These are phyloP conservation scores for Liasis olivaceus DNA, from an alignment of 2,797 vertebrate species.

Conservation along the genomic window DNA sequence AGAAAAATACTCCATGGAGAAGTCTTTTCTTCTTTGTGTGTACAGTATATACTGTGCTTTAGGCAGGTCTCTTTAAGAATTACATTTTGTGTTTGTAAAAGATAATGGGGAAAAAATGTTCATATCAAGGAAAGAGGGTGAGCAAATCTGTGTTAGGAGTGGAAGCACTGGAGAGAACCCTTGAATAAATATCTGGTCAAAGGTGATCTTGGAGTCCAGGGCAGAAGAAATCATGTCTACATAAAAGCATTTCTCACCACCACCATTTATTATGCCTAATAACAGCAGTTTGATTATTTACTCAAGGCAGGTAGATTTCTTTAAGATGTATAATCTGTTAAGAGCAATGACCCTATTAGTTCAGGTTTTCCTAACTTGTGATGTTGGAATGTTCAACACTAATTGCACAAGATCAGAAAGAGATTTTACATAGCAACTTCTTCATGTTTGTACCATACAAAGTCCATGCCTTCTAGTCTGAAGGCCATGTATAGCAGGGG, in stretches of 20 bases:
- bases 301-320: not conserved
- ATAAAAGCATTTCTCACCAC: not conserved
- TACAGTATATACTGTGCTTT: not conserved
- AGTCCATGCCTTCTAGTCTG: constrained; percentile 7
- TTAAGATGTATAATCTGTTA: not conserved
- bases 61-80: not conserved
- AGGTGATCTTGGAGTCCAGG: not conserved
- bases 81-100: not conserved
- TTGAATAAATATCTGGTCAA: not conserved
- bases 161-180: not conserved
- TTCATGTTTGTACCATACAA: constrained; percentile 16
- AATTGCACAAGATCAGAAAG: constrained; percentile 16
- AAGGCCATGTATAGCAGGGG: constrained; percentile 22
- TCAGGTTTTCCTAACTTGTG: constrained; percentile 4
- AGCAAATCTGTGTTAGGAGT: not conserved
- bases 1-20: not conserved
- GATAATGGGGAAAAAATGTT: not conserved
- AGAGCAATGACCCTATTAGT: not conserved
- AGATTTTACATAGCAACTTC: constrained; percentile 20
- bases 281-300: not conserved
- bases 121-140: not conserved
- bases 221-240: not conserved
- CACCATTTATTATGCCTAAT: not conserved
- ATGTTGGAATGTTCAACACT: constrained; percentile 9
- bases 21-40: rapidly evolving